A percentile compares a stretch with the other conserved stretches of the same genome.
Conservation (phyloP, 2,797 vertebrate genomes). For the Danio kyathit region DNA sequence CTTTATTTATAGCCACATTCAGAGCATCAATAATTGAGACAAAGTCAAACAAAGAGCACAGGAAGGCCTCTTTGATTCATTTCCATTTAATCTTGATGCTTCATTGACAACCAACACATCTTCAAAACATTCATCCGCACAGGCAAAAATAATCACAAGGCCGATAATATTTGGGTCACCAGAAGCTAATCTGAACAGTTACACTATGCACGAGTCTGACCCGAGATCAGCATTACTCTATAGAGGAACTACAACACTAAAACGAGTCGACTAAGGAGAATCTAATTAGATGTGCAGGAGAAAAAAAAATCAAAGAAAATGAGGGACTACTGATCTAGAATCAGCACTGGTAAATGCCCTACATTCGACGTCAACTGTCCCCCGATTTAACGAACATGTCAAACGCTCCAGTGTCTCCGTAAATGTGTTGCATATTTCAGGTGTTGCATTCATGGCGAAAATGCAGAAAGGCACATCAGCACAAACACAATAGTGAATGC, state of each 20-base stretch:
- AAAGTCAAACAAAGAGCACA: too few species aligned
- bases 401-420: neutral
- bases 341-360: neutral
- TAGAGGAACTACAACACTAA: neutral
- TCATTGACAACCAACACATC: conserved; percentile 24
- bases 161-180: conserved; percentile 16
- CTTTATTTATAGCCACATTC: too few species aligned
- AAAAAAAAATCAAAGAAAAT: neutral
- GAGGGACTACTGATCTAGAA: neutral
- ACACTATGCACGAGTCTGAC: neutral
- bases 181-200: neutral
- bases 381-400: neutral
- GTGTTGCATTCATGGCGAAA: conserved; percentile 61
- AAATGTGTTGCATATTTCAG: conserved; percentile 69
- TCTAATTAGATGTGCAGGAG: conserved; percentile 11
- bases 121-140: conserved; percentile 30
- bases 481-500: conserved; percentile 27
- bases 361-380: neutral
- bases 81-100: conserved; percentile 38
- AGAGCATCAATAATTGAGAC: too few species aligned
- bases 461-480: conserved; percentile 74
- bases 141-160: conserved; percentile 29
- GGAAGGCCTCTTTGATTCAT: neutral
- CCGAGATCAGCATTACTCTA: conserved; percentile 1
- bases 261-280: conserved; percentile 1